Conservation (phyloP, 1,140 invertebrate genomes). For the Magallana angulata region DNA sequence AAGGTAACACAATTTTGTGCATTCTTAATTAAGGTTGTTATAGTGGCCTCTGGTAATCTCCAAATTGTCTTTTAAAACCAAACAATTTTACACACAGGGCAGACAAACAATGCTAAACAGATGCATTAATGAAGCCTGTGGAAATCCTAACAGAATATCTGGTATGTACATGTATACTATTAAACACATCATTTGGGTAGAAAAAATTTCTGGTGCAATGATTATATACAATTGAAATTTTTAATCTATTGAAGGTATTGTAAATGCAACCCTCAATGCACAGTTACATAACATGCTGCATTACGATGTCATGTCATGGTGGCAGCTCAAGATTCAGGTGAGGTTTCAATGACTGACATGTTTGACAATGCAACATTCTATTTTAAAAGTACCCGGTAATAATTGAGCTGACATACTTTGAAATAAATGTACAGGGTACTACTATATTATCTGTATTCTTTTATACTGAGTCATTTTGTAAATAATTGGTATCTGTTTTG, state of each 20-base stretch:
- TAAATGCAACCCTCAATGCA: conserved; percentile 34
- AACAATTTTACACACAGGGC: conserved; percentile 9
- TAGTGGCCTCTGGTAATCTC: too few relatives aligned
- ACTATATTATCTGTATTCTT: too few relatives aligned
- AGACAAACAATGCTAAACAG: conserved; percentile 51
- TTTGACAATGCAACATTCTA: too few relatives aligned
- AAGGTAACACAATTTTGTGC: conserved; percentile 45
- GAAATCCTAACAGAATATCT: background rate
- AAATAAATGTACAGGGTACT: too few relatives aligned
- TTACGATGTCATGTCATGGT: conserved; percentile 57
- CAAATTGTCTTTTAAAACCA: background rate
- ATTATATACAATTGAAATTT: background rate
- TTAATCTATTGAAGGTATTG: background rate
- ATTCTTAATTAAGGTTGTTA: too few relatives aligned
- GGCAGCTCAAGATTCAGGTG: conserved; percentile 55
- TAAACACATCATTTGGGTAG: background rate
- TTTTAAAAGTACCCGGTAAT: too few relatives aligned
- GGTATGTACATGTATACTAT: background rate
- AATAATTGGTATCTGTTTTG: too few relatives aligned
- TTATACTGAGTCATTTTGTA: too few relatives aligned
- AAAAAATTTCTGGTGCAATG: background rate
- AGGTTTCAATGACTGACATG: too few relatives aligned
- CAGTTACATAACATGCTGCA: conserved; percentile 52
- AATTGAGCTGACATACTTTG: too few relatives aligned
- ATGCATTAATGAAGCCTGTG: conserved; percentile 33